A percentile compares a stretch with the other conserved stretches of the same genome.
Conservation (phyloP, 2,113 vertebrate genomes). For the Peromyscus californicus region DNA sequence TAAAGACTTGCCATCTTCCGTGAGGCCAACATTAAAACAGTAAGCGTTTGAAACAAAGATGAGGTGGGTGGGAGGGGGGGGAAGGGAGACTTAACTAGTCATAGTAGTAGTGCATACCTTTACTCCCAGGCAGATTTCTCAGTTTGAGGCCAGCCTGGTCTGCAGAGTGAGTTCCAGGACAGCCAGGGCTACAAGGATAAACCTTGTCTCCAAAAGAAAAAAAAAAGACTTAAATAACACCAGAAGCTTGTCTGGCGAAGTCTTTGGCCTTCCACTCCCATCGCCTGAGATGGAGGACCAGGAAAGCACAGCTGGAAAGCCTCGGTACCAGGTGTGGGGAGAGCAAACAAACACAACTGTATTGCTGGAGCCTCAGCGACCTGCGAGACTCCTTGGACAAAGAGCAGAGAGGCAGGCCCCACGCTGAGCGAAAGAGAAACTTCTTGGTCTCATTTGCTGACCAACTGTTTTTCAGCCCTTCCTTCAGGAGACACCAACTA, state of each 20-base stretch:
- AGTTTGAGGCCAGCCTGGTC: background rate
- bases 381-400: background rate
- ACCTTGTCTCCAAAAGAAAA: background rate
- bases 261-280: conserved; percentile 46
- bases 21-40: conserved; percentile 46
- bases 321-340: conserved; percentile 57
- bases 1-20: background rate
- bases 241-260: background rate
- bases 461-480: conserved; percentile 24
- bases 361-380: background rate
- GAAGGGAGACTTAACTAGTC: background rate
- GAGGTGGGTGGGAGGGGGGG: background rate
- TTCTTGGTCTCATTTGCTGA: background rate
- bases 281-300: background rate
- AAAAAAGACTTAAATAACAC: conserved; percentile 45
- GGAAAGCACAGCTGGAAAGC: conserved; percentile 70
- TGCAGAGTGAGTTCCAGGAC: background rate
- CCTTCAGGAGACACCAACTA: background rate
- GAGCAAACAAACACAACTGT: conserved; percentile 50
- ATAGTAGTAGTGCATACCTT: background rate
- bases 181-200: background rate
- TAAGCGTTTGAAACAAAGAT: conserved; percentile 67
- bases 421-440: conserved; percentile 28
- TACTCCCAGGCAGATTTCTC: background rate
- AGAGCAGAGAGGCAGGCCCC: conserved; percentile 18